Percentiles rank a stretch among this genome's conserved stretches.
Evolutionary conservation across 1,140 invertebrate species (phyloP).

Genomic region (Saccostrea glomerata): DNA sequence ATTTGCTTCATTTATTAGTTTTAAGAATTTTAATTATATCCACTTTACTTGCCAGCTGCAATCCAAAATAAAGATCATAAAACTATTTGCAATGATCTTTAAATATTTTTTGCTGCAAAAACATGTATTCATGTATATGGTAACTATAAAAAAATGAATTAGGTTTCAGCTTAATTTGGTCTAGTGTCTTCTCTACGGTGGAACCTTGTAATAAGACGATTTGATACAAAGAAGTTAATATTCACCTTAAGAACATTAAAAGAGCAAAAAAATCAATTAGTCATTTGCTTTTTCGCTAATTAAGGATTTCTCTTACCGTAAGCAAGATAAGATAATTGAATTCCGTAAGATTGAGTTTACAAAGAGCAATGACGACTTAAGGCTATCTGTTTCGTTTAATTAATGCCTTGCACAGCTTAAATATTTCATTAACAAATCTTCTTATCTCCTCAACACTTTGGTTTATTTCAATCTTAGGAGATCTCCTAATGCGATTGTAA

Average conservation of each 20-base stretch:
- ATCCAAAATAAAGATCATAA: background rate
- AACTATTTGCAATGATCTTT: background rate
- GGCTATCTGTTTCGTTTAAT: conserved; percentile 2
- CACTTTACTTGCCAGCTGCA: conserved; percentile 11
- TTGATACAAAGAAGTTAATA: background rate
- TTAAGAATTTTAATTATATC: conserved; percentile 22
- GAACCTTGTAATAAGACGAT: background rate
- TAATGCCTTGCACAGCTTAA: conserved; percentile 14
- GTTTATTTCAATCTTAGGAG: background rate
- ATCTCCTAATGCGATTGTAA: background rate
- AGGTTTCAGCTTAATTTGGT: background rate
- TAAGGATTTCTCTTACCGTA: background rate
- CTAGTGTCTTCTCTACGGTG: background rate
- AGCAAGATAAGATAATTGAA: conserved; percentile 2
- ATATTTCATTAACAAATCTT: conserved; percentile 8
- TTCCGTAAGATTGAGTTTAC: background rate
- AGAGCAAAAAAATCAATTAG: conserved; percentile 5
- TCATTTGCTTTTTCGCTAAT: background rate
- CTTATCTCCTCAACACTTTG: conserved; percentile 8
- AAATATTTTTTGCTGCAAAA: background rate
- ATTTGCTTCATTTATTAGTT: conserved; percentile 29
- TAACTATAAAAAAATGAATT: background rate
- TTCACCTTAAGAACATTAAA: background rate
- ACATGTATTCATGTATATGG: background rate
- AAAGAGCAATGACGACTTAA: background rate